Conservation (phyloP, 1,140 invertebrate genomes). For the Meloidogyne floridensis region DNA sequence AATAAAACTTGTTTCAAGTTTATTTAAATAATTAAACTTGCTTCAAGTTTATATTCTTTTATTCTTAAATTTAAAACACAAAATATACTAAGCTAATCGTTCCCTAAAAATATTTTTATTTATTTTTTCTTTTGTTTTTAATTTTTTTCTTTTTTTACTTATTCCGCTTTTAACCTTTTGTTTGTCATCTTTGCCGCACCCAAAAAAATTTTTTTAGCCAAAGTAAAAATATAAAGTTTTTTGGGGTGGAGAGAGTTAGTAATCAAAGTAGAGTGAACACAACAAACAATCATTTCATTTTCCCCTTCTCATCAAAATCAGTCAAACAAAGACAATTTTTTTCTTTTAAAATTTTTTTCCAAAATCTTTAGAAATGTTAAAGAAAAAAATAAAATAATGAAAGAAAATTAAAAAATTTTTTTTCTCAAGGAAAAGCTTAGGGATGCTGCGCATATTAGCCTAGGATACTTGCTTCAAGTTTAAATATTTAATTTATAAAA, state of each 20-base stretch:
- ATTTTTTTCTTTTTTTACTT: neutral
- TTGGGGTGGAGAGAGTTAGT: neutral
- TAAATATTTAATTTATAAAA: too few relatives aligned
- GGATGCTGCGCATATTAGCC: too few relatives aligned
- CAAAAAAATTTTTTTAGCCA: slow-evolving; percentile 6
- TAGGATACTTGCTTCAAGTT: too few relatives aligned
- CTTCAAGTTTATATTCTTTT: neutral
- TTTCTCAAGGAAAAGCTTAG: too few relatives aligned
- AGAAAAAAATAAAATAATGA: neutral
- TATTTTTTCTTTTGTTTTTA: neutral
- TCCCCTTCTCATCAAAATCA: neutral
- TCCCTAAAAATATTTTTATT: neutral
- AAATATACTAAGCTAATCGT: neutral
- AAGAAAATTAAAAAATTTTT: too few relatives aligned
- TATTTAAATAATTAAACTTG: neutral
- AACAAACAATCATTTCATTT: neutral
- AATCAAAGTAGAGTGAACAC: neutral
- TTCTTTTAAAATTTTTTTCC: neutral
- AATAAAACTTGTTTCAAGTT: neutral
- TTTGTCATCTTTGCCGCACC: neutral
- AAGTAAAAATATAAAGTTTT: neutral
- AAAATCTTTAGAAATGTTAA: neutral
- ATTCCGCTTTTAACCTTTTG: slow-evolving; percentile 9
- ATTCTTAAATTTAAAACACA: neutral
- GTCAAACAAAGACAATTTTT: neutral